Base-by-base conservation (phyloP, 2,888 invertebrate genomes). In the Drosophila kanekoi region DNA sequence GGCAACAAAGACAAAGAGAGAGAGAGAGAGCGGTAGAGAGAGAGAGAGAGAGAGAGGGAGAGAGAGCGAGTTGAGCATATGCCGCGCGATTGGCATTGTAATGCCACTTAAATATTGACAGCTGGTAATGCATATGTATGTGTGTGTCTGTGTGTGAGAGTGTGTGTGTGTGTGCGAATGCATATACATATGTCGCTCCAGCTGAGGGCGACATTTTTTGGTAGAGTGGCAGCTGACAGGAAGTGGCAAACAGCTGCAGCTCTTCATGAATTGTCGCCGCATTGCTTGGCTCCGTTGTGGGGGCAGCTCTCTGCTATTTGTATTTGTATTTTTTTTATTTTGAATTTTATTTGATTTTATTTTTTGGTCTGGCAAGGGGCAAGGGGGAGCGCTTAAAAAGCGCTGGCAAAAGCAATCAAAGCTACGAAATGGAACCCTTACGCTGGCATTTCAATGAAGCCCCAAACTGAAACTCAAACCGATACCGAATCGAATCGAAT, bases 241-340 rank as follows among this genome's bases (percentile, higher is more conserved):
- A 79, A 74, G 72, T 82, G 83, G 83, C 83, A 81, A 79, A 41
- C 81, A 79, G 80, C 83, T 81, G 87, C 81, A 83, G 72, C 71
- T 72, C 64, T 44, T 66, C 37, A 16, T 32, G 49, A 49, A 51
- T 57, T 64, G 60, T 65, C 52, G 35, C 45, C 33, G 16, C 51
- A 51, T 35, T 54, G 54, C 44, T 48, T 52, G 52, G 40, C 49
- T 45, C 45, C 53, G 65, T 18, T 40, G 32, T 11, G 14, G 16
- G 49, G 10, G 23, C 13, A 47, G n/a, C 52, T 33, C 43, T 33
- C 10, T 9, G 33, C 11, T 44, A 28, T 28, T 8, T 28, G 23
- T 23, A 8, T 23, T 23, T 23, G 1, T 23, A 23, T 23, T n/a
- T n/a, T 28, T 28, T 2, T 28, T 8, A 28, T 13, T 37, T n/a